A percentile compares a stretch with the other conserved stretches of the same genome.
Conservation (phyloP, 92 coral and sea anemone species). For the Heteractis magnifica region DNA sequence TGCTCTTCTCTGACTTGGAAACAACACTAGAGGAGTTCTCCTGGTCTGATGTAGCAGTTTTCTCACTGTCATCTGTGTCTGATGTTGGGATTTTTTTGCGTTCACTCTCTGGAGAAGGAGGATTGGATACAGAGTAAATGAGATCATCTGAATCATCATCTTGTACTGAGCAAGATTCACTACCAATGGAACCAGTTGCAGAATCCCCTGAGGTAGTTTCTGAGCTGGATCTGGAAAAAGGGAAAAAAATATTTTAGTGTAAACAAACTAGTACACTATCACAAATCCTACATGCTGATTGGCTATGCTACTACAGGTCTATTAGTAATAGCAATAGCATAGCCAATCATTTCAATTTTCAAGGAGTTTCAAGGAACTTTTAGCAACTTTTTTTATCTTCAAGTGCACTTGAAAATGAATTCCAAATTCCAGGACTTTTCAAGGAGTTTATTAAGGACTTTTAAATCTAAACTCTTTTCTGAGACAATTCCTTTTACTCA, state of each 20-base stretch:
- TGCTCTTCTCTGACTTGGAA: neutral
- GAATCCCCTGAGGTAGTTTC: constrained; percentile 54
- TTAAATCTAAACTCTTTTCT: no score
- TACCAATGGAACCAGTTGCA: constrained; percentile 65
- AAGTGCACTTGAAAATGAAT: no score
- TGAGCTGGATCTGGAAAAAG: constrained; percentile 10
- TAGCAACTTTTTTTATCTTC: no score
- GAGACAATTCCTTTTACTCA: no score
- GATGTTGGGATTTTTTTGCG: constrained; percentile 49
- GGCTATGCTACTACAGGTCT: no score
- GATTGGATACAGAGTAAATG: constrained; percentile 85
- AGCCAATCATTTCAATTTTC: no score
- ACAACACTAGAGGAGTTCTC: constrained; percentile 42
- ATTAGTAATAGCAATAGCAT: no score
- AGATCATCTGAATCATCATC: constrained; percentile 79
- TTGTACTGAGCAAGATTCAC: constrained; percentile 72
- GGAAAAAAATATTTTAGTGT: neutral
- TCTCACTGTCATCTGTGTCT: constrained; percentile 71
- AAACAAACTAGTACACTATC: no score
- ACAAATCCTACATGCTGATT: no score
- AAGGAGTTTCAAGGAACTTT: no score
- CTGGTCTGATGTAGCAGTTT: constrained; percentile 58
- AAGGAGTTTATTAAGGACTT: no score
- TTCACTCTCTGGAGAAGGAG: constrained; percentile 74
- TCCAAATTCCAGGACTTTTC: no score